Base-by-base conservation (phyloP, 2,797 vertebrate species). In the Chloroceryle inda region DNA sequence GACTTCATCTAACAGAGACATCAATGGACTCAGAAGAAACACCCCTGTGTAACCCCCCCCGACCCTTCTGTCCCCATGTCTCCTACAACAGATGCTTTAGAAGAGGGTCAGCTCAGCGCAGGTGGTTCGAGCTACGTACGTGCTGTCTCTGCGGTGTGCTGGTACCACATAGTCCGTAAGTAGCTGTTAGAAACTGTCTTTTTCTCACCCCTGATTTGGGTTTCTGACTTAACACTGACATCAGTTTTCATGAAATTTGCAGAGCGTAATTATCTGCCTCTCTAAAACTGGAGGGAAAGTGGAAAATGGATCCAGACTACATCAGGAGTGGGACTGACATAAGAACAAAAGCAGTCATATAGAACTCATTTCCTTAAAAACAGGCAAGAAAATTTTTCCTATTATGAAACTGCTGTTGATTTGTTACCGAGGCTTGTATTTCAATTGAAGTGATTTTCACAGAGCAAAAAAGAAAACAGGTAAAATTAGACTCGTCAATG, bases 401-500 rank as follows among this genome's bases (percentile, higher is more conserved):
- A 37, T 92, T 78, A 89, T 50, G 76, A 55, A 86, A 73, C 0
- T 71, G 44, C 79, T 81, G 37, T 50, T 58, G 59, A 69, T 88
- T 61, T 82, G 73, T 67, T 42, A 93, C 49, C 0, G 7, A 73
- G 26, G 33, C 23, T 73, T 44, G 8, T 56, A 59, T 85, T 96
- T 92, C 69, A 82, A 13, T 22, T 56, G 50, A 84, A 86, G 80
- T 27, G 52, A 89, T 92, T 79, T 77, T 88, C 44, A 78, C 6
- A 69, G n/a, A 78, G 63, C 31, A 68, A 79, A 56, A 88, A 78
- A 72, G 31, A 88, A 87, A 93, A 77, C 72, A 88, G 80, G 83
- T 96, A 95, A 82, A 69, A 94, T 90, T 58, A 89, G 88, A 74
- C 85, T 92, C 3, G 21, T 61, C 84, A 93, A 63, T 89, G 88